These are phyloP conservation scores for Drosophila rellima DNA, from an alignment of 2,888 invertebrate genomes.

Conservation along the genomic window DNA sequence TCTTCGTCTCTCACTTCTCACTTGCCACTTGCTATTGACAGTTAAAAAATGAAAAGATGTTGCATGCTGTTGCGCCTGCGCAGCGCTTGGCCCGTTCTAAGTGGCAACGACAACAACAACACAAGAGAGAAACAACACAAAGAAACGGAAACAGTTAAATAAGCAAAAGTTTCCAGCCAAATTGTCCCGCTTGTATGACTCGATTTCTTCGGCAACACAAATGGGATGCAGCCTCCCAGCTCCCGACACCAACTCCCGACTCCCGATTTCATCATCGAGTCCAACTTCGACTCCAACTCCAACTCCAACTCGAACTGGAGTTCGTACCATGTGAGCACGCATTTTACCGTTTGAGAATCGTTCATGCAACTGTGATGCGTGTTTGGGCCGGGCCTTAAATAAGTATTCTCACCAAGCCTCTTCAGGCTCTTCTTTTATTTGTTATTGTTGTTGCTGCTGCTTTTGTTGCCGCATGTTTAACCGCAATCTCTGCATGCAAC, in stretches of 20 bases:
- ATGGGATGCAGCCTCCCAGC: slow-evolving; percentile 31
- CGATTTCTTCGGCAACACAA: slow-evolving; percentile 49
- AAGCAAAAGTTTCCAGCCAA: slow-evolving; percentile 70
- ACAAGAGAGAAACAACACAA: slow-evolving; percentile 24
- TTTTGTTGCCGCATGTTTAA: slow-evolving; percentile 57
- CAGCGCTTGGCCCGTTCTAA: slow-evolving; percentile 45
- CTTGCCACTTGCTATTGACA: slow-evolving; percentile 49
- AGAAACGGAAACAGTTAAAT: slow-evolving; percentile 71
- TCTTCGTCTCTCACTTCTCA: background rate
- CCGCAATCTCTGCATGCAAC: slow-evolving; percentile 65
- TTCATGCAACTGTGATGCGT: slow-evolving; percentile 59
- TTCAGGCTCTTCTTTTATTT: slow-evolving; percentile 28
- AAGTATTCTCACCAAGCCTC: slow-evolving; percentile 46
- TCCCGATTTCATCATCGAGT: too few relatives aligned
- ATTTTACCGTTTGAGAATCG: slow-evolving; percentile 70
- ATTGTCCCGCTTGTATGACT: slow-evolving; percentile 49
- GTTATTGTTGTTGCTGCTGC: slow-evolving; percentile 16
- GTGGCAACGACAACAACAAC: slow-evolving; percentile 31
- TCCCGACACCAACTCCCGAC: slow-evolving; percentile 20
- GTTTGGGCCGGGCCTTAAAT: slow-evolving; percentile 57
- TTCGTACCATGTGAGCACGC: slow-evolving; percentile 64
- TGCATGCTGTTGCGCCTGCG: slow-evolving; percentile 47
- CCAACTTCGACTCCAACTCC: slow-evolving; percentile 6
- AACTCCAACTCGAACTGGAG: slow-evolving; percentile 14
- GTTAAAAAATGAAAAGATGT: slow-evolving; percentile 51